Conservation (phyloP, 2,113 vertebrate genomes). For the Gymnogyps californianus region DNA sequence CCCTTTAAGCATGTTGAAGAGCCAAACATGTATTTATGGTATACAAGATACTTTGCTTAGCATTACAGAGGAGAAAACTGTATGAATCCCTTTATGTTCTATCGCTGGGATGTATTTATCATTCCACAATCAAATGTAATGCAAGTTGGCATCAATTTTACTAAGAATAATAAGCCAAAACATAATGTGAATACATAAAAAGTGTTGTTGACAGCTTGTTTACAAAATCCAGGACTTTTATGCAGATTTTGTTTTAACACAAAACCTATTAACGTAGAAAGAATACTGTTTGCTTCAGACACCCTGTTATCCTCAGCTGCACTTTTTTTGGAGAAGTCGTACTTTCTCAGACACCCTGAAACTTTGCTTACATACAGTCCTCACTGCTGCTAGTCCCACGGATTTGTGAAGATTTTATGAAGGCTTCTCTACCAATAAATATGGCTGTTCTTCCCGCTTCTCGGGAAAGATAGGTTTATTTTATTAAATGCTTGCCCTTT, state of each 20-base stretch:
- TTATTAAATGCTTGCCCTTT: neutral
- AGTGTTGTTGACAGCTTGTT: conserved; percentile 32
- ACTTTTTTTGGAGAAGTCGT: neutral
- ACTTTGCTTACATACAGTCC: neutral
- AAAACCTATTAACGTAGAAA: neutral
- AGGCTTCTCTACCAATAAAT: neutral
- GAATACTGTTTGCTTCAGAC: neutral
- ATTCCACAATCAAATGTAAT: neutral
- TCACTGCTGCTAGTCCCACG: neutral
- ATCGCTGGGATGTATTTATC: neutral
- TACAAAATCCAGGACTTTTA: conserved; percentile 17
- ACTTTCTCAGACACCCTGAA: neutral
- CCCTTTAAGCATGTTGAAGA: neutral
- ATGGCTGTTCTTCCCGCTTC: neutral
- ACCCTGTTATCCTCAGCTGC: neutral
- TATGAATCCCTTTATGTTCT: neutral
- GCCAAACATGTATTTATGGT: neutral
- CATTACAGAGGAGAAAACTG: neutral
- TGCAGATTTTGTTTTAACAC: conserved; percentile 5
- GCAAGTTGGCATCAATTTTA: neutral
- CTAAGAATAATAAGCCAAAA: conserved; percentile 17
- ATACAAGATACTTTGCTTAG: neutral
- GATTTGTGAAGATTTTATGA: neutral
- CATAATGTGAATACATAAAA: neutral
- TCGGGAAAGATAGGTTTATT: neutral